Base-by-base conservation (phyloP, 2,113 vertebrate genomes). In the Takifugu bimaculatus region DNA sequence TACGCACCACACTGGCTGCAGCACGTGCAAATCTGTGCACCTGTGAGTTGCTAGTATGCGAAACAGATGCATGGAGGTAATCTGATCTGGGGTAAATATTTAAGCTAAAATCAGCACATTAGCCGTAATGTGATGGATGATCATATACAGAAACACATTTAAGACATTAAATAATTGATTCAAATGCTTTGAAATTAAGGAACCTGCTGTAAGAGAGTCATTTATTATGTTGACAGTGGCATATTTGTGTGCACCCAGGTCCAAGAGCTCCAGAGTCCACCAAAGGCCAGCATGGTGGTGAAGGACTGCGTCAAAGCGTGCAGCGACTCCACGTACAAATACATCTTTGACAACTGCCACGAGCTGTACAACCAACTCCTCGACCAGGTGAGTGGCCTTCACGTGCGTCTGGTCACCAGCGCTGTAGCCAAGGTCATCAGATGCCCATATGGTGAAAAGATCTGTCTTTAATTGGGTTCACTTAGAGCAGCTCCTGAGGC, bases 321-420 rank as follows among this genome's bases (percentile, higher is more conserved):
- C 60, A 85, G 97, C 75, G 95, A 99, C 76, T 94, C 96, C 7
- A 99, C 96, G 0, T 99, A 99, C 68, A 96, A 91, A 84, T 99
- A 98, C 77, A 97, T 99, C 75, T 99, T 99, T 80, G 95, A 98
- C 78, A 99, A 98, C 75, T 99, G 97, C 85, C 92, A 95, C 35
- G 97, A 99, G 45, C 92, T 99, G 5, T 99, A 98, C 79, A 92
- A 88, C 60, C 95, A 97, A n/a, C 87, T 98, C 57, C 87, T 94
- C 48, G 97, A 98, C 77, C 94, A 95, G 94, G 97, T 98, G 91
- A 92, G 26, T 25, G 4, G 13, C 47, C 53, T 26, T 2, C 44
- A 27, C 9, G 50, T 65, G 1, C 6, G 28, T n/a, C 42, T 39
- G 6, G 35, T 12, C 51, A 14, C 13, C 3, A 45, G 4, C 5